Conservation (phyloP, 2,888 invertebrate genomes). For the Dimorphilus gyrociliatus region DNA sequence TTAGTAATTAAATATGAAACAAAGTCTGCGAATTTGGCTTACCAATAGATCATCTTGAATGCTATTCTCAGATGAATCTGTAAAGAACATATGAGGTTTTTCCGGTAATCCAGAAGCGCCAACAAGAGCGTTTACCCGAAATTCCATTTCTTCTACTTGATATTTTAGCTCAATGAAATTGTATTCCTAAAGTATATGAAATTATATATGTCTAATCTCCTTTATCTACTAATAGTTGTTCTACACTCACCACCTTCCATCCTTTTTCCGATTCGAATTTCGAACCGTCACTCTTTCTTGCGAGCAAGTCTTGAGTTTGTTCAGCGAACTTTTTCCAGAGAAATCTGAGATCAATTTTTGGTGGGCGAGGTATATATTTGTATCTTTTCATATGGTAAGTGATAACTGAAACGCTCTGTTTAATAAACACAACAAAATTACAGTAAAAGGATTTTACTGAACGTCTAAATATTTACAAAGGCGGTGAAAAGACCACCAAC, state of each 20-base stretch:
- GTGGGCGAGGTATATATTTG: conserved; percentile 8
- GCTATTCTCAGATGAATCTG: too few relatives aligned
- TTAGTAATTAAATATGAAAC: too few relatives aligned
- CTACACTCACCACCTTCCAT: too few relatives aligned
- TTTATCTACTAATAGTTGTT: too few relatives aligned
- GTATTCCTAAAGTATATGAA: conserved; percentile 33
- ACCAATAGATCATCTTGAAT: too few relatives aligned
- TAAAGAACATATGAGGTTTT: conserved; percentile 27
- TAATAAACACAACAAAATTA: conserved; percentile 2
- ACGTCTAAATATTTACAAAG: conserved; percentile 23
- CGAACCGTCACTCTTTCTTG: background rate
- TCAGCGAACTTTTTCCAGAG: background rate
- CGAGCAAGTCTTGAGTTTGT: background rate
- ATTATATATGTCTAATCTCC: too few relatives aligned
- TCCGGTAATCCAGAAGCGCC: conserved; percentile 28
- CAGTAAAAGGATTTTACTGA: background rate
- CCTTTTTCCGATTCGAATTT: background rate
- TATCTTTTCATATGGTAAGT: conserved; percentile 18
- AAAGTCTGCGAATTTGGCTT: too few relatives aligned
- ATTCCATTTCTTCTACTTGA: conserved; percentile 35
- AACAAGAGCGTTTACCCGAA: conserved; percentile 32
- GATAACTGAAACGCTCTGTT: conserved; percentile 26
- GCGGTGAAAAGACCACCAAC: conserved; percentile 20
- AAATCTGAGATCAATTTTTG: background rate
- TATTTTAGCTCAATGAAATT: conserved; percentile 36